Evolutionary conservation across 2,888 invertebrate species (phyloP).

Genomic region (Hypolimnas misippus): DNA sequence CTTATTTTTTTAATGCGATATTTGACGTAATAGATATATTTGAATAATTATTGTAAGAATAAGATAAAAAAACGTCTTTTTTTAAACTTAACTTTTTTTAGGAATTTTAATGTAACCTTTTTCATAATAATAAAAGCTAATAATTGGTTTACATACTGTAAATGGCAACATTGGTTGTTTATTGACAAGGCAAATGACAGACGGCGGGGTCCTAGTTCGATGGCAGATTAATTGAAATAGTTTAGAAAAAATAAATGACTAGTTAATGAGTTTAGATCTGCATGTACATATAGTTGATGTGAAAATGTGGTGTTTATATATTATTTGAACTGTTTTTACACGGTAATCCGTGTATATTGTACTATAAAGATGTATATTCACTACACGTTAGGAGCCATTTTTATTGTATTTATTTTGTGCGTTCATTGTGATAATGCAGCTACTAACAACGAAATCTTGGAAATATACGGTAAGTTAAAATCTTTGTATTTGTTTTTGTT

Average conservation of each 20-base stretch:
- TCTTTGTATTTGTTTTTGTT: conserved; percentile 17
- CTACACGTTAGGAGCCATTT: conserved; percentile 82
- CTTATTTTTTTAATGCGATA: too few species aligned
- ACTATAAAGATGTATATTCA: conserved; percentile 77
- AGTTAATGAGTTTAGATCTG: conserved; percentile 65
- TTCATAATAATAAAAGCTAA: too few species aligned
- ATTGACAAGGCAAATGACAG: conserved; percentile 82
- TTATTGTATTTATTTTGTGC: conserved; percentile 83
- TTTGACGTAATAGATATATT: too few species aligned
- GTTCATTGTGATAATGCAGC: conserved; percentile 82
- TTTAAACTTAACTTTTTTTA: too few species aligned
- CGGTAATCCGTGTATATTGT: conserved; percentile 66
- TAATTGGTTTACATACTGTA: too few species aligned
- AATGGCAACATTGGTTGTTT: conserved; percentile 77
- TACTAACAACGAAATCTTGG: conserved; percentile 79
- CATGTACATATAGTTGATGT: conserved; percentile 61
- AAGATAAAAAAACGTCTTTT: too few species aligned
- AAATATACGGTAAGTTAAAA: conserved; percentile 74
- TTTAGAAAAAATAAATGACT: conserved; percentile 70
- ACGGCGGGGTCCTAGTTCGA: conserved; percentile 74
- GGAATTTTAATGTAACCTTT: too few species aligned
- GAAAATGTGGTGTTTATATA: conserved; percentile 76
- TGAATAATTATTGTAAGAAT: too few species aligned
- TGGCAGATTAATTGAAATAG: conserved; percentile 70
- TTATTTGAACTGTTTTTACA: conserved; percentile 66